phyloP scores from a whole-genome alignment of 2,888 invertebrate species.

The Idaea straminata region DNA sequence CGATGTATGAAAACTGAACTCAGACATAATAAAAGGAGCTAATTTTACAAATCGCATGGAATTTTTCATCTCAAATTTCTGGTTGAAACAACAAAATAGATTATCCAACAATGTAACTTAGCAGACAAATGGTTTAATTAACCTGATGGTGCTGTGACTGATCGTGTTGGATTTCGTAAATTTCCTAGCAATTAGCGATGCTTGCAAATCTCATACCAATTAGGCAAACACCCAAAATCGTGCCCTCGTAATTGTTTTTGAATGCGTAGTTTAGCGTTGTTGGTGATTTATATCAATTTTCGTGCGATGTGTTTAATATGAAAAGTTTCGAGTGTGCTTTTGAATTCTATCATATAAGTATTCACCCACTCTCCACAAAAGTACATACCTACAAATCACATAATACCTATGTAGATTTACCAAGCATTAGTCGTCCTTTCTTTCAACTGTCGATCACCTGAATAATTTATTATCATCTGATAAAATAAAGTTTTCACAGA shows the following conservation, averaged over 20 bases:
- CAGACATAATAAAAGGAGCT: background rate
- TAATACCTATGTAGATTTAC: too few relatives aligned
- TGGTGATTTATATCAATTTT: constrained; percentile 65
- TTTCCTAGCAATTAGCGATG: constrained; percentile 76
- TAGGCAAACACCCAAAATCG: constrained; percentile 76
- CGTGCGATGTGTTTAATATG: constrained; percentile 27
- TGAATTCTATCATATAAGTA: constrained; percentile 15
- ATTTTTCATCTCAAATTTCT: constrained; percentile 22
- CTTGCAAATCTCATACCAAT: constrained; percentile 80
- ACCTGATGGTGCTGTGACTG: constrained; percentile 76
- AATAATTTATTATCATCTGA: constrained; percentile 7
- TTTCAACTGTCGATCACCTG: background rate
- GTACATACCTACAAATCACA: too few relatives aligned
- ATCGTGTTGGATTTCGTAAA: constrained; percentile 70
- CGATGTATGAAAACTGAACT: background rate
- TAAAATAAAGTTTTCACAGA: constrained; percentile 20
- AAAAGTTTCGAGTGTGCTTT: constrained; percentile 20
- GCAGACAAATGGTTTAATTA: constrained; percentile 79
- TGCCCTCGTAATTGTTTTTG: constrained; percentile 78
- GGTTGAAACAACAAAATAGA: constrained; percentile 33
- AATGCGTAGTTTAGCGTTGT: constrained; percentile 66
- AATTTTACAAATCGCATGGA: constrained; percentile 10
- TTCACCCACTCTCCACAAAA: too few relatives aligned
- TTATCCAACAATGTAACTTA: constrained; percentile 55
- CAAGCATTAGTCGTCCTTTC: constrained; percentile 12